A percentile compares a stretch with the other conserved stretches of the same genome.
phyloP scores from a whole-genome alignment of 2,797 vertebrate species.

The Todus mexicanus region DNA sequence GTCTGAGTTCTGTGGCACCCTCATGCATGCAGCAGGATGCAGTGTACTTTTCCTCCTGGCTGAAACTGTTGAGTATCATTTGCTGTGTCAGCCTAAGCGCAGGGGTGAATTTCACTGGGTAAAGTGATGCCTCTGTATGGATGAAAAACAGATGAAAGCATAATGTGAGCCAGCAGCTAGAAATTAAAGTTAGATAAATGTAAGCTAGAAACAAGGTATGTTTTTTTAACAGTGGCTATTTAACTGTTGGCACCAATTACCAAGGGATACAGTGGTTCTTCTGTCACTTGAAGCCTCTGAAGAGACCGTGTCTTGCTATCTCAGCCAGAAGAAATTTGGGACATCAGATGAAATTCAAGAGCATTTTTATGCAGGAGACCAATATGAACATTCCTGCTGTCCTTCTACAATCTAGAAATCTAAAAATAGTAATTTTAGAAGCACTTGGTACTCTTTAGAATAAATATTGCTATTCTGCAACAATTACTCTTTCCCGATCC shows the following conservation, averaged over 20 bases:
- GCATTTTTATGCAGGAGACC: neutral
- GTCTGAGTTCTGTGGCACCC: neutral
- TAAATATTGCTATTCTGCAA: neutral
- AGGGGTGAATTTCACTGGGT: neutral
- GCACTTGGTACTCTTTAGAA: neutral
- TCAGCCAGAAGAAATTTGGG: neutral
- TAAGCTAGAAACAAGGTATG: neutral
- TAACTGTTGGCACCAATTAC: neutral
- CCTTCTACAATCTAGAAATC: neutral
- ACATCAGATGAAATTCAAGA: neutral
- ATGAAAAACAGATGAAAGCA: constrained; percentile 33
- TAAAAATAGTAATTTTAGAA: neutral
- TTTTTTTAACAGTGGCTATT: neutral
- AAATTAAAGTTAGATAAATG: neutral
- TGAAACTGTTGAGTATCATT: neutral
- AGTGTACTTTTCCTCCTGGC: neutral
- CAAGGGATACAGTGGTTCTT: neutral
- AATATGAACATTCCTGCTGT: neutral
- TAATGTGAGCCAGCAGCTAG: neutral
- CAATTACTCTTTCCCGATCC: neutral
- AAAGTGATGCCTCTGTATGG: neutral
- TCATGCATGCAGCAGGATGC: neutral
- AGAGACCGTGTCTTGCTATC: neutral
- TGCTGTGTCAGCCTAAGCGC: neutral
- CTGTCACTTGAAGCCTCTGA: neutral